Evolutionary conservation across 35 echinoderm and acorn worm species (phyloP).

Genomic region (Antedon bifida): DNA sequence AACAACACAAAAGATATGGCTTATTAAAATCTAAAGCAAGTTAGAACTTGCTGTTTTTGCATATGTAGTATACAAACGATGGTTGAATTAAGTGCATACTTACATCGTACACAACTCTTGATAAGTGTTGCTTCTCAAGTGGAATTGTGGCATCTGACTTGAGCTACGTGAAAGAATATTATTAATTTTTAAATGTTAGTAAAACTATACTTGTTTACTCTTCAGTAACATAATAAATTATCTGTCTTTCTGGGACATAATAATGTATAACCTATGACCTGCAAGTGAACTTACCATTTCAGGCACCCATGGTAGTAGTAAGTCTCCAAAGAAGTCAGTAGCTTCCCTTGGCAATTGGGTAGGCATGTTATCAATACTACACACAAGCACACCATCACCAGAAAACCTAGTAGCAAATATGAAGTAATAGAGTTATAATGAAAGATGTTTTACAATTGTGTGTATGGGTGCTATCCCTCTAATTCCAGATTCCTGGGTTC

Average conservation of each 20-base stretch:
- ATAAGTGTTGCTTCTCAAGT: constrained; percentile 49
- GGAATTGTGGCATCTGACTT: constrained; percentile 70
- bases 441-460: not conserved
- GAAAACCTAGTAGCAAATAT: constrained; percentile 50
- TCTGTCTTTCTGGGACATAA: too few relatives aligned
- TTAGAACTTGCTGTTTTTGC: not conserved
- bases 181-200: too few relatives aligned
- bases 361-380: constrained; percentile 93
- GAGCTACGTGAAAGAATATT: constrained; percentile 27
- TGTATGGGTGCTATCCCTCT: too few relatives aligned
- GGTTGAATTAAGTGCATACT: constrained; percentile 15
- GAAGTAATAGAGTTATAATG: not conserved
- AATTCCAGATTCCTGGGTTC: too few relatives aligned
- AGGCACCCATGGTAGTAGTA: constrained; percentile 35
- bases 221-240: too few relatives aligned
- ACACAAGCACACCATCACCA: constrained; percentile 84
- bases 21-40: too few relatives aligned
- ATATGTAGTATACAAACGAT: not conserved
- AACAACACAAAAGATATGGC: constrained; percentile 5
- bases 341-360: constrained; percentile 85
- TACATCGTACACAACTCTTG: constrained; percentile 51
- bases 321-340: constrained; percentile 86
- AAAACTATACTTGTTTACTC: too few relatives aligned
- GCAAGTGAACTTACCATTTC: constrained; percentile 77
- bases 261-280: too few relatives aligned